Base-by-base conservation (phyloP, 2,797 vertebrate species). In the Chaenodraco wilsoni region DNA sequence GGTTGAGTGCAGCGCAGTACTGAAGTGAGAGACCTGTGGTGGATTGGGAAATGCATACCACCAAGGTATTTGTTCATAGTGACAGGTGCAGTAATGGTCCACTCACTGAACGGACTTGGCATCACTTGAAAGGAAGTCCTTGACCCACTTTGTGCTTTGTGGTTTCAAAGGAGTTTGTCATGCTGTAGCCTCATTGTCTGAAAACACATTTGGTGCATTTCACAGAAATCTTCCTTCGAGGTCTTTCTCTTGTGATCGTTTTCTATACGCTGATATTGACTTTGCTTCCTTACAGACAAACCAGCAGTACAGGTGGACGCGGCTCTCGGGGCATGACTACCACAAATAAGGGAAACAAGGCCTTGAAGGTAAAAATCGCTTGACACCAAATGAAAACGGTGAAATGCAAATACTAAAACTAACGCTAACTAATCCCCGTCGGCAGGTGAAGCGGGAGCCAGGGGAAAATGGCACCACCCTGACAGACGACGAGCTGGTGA, bases 401-500 rank as follows among this genome's bases (percentile, higher is more conserved):
- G 11, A 14, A 10, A 51, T 40, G 17, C 7, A 10, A 58, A 43
- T 51, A 13, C 65, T 14, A 19, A 9, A 37, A 37, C 33, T 7
- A n/a, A 9, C 57, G 11, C 37, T 64, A 50, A 60, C 44, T 44
- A 54, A 60, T 62, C 27, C 12, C 15, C 9, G 5, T 40, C 6
- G 9, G 10, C 67, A 99, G 97, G 98, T 99, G 95, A 99, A 99
- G 96, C 94, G 97, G 93, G 98, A 99, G 96, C 98, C 98, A 0
- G 98, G 98, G 0, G 98, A 99, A 93, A 99, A 99, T 97, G 98
- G 98, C 94, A 97, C 97, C 92, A 98, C 96, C 94, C 91, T 99
- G 92, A 99, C 97, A 0, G 98, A 99, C 1, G 97, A 99, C 54
- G 98, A 99, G 94, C 96, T 99, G 95, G 98, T 99, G 92, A 97